Evolutionary conservation across 2,888 invertebrate genomes (phyloP), one percentile per base, ranked within the genome.

Genomic region (Colostygia pectinataria): DNA sequence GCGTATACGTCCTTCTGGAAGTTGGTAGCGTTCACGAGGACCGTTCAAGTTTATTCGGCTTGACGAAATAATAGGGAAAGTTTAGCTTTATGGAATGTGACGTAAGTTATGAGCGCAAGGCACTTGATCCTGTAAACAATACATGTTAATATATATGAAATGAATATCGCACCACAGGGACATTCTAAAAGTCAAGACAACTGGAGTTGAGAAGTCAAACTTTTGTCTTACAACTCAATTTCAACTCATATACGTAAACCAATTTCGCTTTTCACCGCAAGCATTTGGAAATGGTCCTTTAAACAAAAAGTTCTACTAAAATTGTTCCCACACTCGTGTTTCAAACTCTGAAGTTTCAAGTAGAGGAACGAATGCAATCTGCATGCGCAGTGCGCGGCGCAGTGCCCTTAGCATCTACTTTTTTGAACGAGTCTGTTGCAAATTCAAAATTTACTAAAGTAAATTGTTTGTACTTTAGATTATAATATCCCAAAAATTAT

Each of bases 1-100:
- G 24, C 40, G 40, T 46, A 40, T 46, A 46, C 28, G 46, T 33
- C 28, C 6, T 28, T 46, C 23, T 32, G 38, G 38, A 36, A 38
- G 32, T 13, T 23, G 31, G 15, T 14, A 27, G 24, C 8, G 23
- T 28, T 18, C 34, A 14, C 34, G 18, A 10, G 31, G 28, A 14
- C 25, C 34, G 39, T 23, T 28, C 12, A 18, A 32, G 18, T 32
- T 9, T 37, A 32, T 15, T 18, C 10, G 10, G 37, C 31, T 39
- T 13, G 43, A 39, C n/a, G 15, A 29, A 32, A 37, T 41, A 45
- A 51, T 36, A 38, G 37, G 37, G 10, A 18, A 40, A 45, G 23
- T 45, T 41, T 29, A 20, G 2, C 12, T 29, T 36, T 27, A 27
- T 31, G 28, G 9, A 33, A 43, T 43, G 43, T 29, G 32, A 41